These are phyloP conservation scores for Melieria crassipennis DNA, from an alignment of 2,888 invertebrate species.

Conservation along the genomic window DNA sequence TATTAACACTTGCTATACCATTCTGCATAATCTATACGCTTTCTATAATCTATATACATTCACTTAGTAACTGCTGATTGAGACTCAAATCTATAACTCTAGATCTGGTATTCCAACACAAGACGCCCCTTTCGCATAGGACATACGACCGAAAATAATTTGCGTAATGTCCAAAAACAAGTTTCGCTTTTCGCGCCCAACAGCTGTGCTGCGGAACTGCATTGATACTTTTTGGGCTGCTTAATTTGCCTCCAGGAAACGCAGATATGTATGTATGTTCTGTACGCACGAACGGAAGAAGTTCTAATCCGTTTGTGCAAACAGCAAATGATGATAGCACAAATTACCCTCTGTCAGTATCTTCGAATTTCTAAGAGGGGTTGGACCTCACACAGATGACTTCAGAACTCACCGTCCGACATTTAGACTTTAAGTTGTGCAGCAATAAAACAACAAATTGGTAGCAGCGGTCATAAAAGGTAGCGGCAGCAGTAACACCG, in stretches of 20 bases:
- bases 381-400: slow-evolving; percentile 34
- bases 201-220: too few species aligned
- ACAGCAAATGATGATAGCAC: slow-evolving; percentile 28
- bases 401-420: slow-evolving; percentile 17
- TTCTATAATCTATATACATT: too few species aligned
- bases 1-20: too few species aligned
- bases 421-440: slow-evolving; percentile 25
- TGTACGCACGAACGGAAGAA: too few species aligned
- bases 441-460: slow-evolving; percentile 5
- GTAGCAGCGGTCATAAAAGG: neutral
- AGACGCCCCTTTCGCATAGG: too few species aligned
- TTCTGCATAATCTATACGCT: too few species aligned
- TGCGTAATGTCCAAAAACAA: too few species aligned
- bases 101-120: too few species aligned
- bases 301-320: neutral
- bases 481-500: slow-evolving; percentile 24
- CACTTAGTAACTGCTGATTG: too few species aligned
- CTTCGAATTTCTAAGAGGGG: neutral
- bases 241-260: slow-evolving; percentile 24
- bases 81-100: too few species aligned
- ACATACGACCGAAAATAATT: too few species aligned
- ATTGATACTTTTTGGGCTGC: neutral
- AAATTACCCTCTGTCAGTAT: slow-evolving; percentile 8
- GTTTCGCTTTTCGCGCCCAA: too few species aligned
- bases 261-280: neutral